Percentiles rank a stretch among this genome's conserved stretches.
Conservation (phyloP, 2,113 vertebrate species). For the Malurus alboscapulatus region DNA sequence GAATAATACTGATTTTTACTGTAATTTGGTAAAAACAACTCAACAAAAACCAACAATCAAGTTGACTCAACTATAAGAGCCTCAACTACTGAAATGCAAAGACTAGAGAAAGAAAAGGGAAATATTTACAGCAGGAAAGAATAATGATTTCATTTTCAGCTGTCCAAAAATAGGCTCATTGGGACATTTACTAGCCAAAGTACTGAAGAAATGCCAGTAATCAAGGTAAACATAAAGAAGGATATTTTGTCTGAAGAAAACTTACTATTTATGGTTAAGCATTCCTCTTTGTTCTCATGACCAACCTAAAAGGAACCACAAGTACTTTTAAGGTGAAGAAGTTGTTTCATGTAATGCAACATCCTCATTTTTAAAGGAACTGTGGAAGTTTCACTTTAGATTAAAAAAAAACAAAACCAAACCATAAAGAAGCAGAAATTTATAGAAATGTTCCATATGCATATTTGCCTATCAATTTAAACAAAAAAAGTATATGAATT, state of each 20-base stretch:
- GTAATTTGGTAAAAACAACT: not conserved
- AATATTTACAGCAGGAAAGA: not conserved
- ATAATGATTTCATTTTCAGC: not conserved
- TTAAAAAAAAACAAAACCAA: not conserved
- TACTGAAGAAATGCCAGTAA: not conserved
- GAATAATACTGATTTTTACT: not conserved
- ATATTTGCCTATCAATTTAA: not conserved
- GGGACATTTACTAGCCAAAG: not conserved
- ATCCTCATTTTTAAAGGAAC: slow-evolving; percentile 6
- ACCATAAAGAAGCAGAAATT: not conserved
- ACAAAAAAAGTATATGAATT: not conserved
- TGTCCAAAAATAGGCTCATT: not conserved
- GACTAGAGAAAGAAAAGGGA: not conserved
- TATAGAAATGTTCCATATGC: not conserved
- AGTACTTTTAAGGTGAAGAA: not conserved
- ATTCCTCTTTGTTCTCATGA: not conserved
- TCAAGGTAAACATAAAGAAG: not conserved
- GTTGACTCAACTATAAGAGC: not conserved
- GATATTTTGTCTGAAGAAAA: not conserved
- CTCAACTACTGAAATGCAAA: not conserved
- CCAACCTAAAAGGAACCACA: not conserved
- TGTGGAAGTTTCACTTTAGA: not conserved
- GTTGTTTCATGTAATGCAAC: not conserved
- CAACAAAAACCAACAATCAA: not conserved
- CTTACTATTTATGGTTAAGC: not conserved